Base-by-base conservation (phyloP, 30 jellyfish, hydroid and myxozoan genomes). In the Pseudorhiza aurosa region DNA sequence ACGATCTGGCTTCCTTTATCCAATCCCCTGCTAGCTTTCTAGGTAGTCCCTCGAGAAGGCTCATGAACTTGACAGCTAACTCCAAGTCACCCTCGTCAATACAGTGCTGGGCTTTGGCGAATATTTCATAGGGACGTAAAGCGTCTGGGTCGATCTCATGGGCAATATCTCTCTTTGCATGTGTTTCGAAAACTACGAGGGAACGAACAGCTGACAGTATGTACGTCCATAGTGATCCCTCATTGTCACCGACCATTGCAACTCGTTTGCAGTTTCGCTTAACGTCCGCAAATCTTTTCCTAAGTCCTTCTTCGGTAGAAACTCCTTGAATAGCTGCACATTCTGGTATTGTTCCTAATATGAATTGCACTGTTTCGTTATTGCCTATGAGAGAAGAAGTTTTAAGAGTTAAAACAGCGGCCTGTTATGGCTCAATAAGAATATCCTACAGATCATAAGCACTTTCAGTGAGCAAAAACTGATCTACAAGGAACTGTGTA, bases 61-160 rank as follows among this genome's bases (percentile, higher is more conserved):
- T 85, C 95, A 92, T 92, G 45, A 92, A 85, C 51, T 92, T 92
- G 30, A 91, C 95, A 24, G 98, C 95, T 24, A 76, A 88, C 47
- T 85, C 96, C 82, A 85, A 46, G 42, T 92, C 96, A 6, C 98
- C 98, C 19, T 58, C 60, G 10, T 82, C 85, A 24, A 87, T 50
- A 58, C 87, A 70, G 68, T 67, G 70, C 58, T 85, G 93, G 44
- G 98, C 95, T 65, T 92, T 92, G 6, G 96, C 98, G n/a, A 92
- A 45, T n/a, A 92, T 59, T 55, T 83, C 95, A 46, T 85, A 92
- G 2, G 95, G 83, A 47, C 64, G 73, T 4, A 92, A 58, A 17
- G 93, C 43, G 10, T 72, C 93, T 15, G 88, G 85, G 72, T 92
- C 92, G 19, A 92, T 49, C 1, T 67, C 93, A 19, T 72, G 56